Base-by-base conservation (phyloP, 2,113 vertebrate genomes). In the Centropristis striata region DNA sequence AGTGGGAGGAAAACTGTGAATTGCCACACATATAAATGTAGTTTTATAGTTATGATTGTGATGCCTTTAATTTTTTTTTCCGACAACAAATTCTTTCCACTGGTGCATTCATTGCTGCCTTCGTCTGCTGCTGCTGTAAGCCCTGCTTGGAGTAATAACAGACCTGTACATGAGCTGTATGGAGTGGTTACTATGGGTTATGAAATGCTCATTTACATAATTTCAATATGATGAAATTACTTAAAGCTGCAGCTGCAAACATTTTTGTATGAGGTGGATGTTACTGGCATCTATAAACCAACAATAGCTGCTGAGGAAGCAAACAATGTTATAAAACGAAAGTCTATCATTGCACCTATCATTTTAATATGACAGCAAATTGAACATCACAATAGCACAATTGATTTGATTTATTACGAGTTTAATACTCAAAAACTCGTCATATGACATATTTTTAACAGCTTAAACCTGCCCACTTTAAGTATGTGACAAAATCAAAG, bases 11-110 rank as follows among this genome's bases (percentile, higher is more conserved):
- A 80, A 80, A 65, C 4, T 49, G 32, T 49, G 49, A 10, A 71
- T n/a, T 23, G 27, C 55, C 71, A 18, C 53, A 25, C 32, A 53
- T 42, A 8, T 69, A n/a, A 54, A 47, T 42, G 0, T 21, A 54
- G 46, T 80, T 78, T 80, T 21, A 55, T 23, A n/a, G 27, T 27
- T 47, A 21, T 68, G 51, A 37, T 41, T 69, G 57, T 20, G 25
- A 69, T 61, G 64, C 71, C 8, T 51, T 51, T 1, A 21, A 68
- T 71, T 71, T 13, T 36, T 66, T 79, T 57, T 50, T 2, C 28
- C 32, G 28, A 53, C n/a, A 32, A 57, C 27, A 28, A 65, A 37
- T 2, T 65, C 27, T 74, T 70, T 67, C 47, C 50, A 28, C 49
- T 71, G 32, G 12, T 66, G 9, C 4, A 28, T 58, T 59, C 42